Evolutionary conservation across 2,113 vertebrate species (phyloP), one percentile per base, ranked within the genome.

Genomic region (Cephalopterus ornatus): DNA sequence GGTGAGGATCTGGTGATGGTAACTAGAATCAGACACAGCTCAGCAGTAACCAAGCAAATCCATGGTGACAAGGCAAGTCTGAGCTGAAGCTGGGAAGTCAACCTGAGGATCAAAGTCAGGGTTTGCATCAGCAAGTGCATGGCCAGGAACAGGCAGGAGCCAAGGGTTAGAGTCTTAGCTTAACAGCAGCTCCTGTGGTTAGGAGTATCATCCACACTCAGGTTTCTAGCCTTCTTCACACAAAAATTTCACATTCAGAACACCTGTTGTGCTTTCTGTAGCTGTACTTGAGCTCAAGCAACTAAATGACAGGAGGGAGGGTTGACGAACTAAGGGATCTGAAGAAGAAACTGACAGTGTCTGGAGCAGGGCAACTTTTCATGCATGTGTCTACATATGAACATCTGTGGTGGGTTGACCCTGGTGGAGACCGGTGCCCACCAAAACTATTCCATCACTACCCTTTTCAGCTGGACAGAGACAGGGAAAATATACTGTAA

Each of bases 301-400:
- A 26, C 4, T 19, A 49, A 44, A 79, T 49, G 3, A 28, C n/a
- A 6, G 32, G 41, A 33, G 17, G 11, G 5, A 46, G 4, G 4
- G 7, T 16, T 0, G 0, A 41, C 47, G 21, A 8, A 46, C 8
- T 71, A 10, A 66, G 46, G 30, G 11, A 3, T 52, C 75, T 85
- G 76, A 39, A 52, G 37, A 62, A 71, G 24, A 71, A 50, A 61
- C 23, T 24, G 12, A 37, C 18, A 26, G 4, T 47, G 5, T 56
- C 65, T 85, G 61, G 20, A 74, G 55, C 8, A 81, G 24, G 30
- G 32, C 11, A 47, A 2, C 5, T 58, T 68, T 79, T 26, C 4
- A 1, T 41, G 11, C 9, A 22, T 14, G 4, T 14, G 6, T 68
- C 42, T 83, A 33, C 9, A 14, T n/a, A 21, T 39, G 21, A 74